These are phyloP conservation scores for Galbula dea DNA, from an alignment of 2,113 vertebrate species.

Conservation along the genomic window DNA sequence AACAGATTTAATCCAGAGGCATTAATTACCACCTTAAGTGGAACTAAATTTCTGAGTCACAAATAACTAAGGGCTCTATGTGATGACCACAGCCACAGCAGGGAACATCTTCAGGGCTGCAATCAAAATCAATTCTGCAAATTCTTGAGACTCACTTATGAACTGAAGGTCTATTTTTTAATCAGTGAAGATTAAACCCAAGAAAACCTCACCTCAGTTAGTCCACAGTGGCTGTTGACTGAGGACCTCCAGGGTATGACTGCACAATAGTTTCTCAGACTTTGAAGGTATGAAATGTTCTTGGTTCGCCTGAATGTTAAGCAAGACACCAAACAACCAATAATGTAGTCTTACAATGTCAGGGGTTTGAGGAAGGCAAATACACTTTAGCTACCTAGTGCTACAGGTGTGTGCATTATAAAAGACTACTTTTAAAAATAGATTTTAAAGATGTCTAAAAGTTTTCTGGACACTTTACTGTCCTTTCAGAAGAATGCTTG, in stretches of 20 bases:
- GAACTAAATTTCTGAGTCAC: neutral
- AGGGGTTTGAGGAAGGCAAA: neutral
- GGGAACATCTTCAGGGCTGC: neutral
- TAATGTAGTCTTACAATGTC: neutral
- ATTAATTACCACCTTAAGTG: slow-evolving; percentile 24
- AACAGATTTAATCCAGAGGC: slow-evolving; percentile 31
- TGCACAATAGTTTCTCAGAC: neutral
- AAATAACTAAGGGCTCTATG: neutral
- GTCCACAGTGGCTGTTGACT: neutral
- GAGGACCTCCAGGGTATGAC: neutral
- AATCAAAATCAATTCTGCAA: neutral
- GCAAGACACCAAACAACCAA: neutral
- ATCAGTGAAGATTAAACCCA: too few relatives aligned
- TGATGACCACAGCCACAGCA: neutral
- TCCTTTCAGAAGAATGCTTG: neutral
- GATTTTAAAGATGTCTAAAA: neutral
- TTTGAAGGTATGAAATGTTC: neutral
- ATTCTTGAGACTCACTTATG: neutral
- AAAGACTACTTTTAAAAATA: neutral
- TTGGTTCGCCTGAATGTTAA: neutral
- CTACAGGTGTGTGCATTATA: neutral
- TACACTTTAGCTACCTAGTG: neutral
- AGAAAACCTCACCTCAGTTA: neutral
- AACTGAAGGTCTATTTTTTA: neutral
- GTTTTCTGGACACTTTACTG: neutral